Conservation (phyloP, 1,140 invertebrate species). For the Agrilus planipennis region DNA sequence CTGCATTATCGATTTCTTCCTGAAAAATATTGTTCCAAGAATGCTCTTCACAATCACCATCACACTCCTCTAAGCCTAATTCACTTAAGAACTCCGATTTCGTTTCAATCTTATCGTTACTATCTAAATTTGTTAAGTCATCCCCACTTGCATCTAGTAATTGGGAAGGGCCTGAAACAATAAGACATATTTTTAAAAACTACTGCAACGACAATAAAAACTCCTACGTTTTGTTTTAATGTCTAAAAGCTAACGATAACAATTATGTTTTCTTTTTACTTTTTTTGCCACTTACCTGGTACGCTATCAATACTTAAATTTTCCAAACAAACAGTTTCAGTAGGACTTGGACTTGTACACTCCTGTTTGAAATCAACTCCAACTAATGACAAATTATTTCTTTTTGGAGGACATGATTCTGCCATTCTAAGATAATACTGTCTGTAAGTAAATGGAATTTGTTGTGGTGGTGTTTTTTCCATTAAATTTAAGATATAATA, state of each 20-base stretch:
- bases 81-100: constrained; percentile 28
- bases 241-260: not conserved
- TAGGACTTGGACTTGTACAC: constrained; percentile 33
- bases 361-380: constrained; percentile 27
- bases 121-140: constrained; percentile 14
- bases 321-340: constrained; percentile 31
- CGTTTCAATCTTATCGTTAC: constrained; percentile 17
- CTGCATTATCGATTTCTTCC: no score
- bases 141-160: no score
- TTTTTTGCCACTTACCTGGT: constrained; percentile 16
- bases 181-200: not conserved
- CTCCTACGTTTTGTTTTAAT: no score
- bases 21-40: no score
- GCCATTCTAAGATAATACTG: constrained; percentile 28
- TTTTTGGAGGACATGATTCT: constrained; percentile 27
- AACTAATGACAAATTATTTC: constrained; percentile 14
- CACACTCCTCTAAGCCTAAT: constrained; percentile 25
- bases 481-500: no score
- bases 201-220: no score
- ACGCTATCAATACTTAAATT: constrained; percentile 19
- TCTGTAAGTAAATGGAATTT: constrained; percentile 5
- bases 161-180: no score
- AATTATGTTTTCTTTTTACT: not conserved
- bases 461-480: no score
- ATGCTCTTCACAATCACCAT: constrained; percentile 13